Conservation (phyloP, 2,888 invertebrate genomes). For the Trichogramma dendrolimi region DNA sequence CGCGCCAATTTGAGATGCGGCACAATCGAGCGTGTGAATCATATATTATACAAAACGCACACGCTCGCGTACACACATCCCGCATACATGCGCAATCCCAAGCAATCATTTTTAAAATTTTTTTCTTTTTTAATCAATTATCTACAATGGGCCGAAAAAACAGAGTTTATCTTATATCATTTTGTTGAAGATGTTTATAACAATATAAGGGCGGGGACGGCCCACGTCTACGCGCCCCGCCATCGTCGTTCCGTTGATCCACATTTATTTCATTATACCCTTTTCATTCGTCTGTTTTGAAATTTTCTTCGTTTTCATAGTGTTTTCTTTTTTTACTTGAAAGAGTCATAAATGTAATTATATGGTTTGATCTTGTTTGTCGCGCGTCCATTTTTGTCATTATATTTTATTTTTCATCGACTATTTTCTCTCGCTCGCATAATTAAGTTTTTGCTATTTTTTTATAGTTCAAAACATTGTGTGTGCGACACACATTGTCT, state of each 20-base stretch:
- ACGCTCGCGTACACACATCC: too few species aligned
- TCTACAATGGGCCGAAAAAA: slow-evolving; percentile 52
- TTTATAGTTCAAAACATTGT: too few species aligned
- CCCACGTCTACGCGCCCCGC: slow-evolving; percentile 53
- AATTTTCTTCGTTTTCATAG: slow-evolving; percentile 10
- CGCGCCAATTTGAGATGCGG: too few species aligned
- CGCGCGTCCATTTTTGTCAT: slow-evolving; percentile 48
- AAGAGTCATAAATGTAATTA: too few species aligned
- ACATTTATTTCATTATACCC: slow-evolving; percentile 3
- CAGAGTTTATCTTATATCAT: too few species aligned
- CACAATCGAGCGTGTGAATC: too few species aligned
- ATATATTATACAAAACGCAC: too few species aligned
- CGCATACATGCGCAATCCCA: too few species aligned
- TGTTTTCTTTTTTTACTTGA: not conserved
- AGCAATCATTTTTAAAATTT: slow-evolving; percentile 32
- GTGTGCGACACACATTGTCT: too few species aligned
- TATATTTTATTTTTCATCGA: slow-evolving; percentile 9
- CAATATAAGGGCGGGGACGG: slow-evolving; percentile 49
- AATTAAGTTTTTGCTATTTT: too few species aligned
- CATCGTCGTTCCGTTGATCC: slow-evolving; percentile 45
- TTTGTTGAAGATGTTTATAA: slow-evolving; percentile 10
- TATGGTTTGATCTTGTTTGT: slow-evolving; percentile 29
- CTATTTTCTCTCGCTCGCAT: slow-evolving; percentile 25
- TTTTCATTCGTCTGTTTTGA: slow-evolving; percentile 10
- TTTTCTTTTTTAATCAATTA: slow-evolving; percentile 45